A percentile compares a stretch with the other conserved stretches of the same genome.
phyloP scores from a whole-genome alignment of 2,113 vertebrate species.

The Ceyx margarethae region DNA sequence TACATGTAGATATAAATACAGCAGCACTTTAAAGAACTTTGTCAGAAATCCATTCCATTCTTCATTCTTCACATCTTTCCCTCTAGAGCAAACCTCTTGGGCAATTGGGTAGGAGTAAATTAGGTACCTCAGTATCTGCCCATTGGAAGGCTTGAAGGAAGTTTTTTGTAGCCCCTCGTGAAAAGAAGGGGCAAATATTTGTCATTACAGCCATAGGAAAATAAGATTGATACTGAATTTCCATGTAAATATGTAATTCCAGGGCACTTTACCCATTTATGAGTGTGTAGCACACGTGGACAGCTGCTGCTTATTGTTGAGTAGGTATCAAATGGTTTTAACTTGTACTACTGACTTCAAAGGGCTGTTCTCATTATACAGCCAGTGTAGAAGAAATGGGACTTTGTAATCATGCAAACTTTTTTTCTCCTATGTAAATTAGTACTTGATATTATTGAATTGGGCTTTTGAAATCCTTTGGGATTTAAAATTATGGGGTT shows the following conservation, averaged over 20 bases:
- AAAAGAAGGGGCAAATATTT: not conserved
- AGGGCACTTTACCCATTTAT: not conserved
- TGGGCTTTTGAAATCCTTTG: not conserved
- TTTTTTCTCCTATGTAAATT: not conserved
- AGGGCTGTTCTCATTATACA: not conserved
- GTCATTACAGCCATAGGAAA: not conserved
- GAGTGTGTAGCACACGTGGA: not conserved
- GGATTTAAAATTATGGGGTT: not conserved
- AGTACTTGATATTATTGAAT: not conserved
- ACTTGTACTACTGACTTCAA: not conserved
- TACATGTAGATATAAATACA: not conserved
- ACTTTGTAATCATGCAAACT: not conserved
- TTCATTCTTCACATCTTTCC: not conserved
- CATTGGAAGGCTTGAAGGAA: not conserved
- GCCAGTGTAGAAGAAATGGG: not conserved
- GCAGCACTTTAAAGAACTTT: not conserved
- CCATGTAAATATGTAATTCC: not conserved
- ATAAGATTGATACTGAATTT: not conserved
- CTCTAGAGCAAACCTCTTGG: not conserved
- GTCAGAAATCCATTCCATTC: not conserved
- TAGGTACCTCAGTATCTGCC: not conserved
- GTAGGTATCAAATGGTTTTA: not conserved
- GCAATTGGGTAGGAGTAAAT: not conserved
- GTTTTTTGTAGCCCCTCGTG: not conserved
- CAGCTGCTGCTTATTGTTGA: not conserved